Evolutionary conservation across 2,113 vertebrate genomes (phyloP).

Genomic region (Prinia subflava): DNA sequence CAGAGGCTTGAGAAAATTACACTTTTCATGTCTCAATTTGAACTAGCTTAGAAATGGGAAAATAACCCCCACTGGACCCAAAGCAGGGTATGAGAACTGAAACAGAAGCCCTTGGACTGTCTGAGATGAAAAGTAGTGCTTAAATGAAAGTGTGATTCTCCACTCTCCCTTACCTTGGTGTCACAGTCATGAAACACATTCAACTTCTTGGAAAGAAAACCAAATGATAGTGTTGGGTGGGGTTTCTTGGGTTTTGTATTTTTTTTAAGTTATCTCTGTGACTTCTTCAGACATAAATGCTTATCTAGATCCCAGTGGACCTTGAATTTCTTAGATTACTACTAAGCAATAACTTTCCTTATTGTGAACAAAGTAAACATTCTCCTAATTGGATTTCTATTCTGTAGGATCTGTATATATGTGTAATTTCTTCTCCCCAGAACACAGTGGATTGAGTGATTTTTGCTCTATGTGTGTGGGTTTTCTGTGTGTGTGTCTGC

Average conservation of each 20-base stretch:
- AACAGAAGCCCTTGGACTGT: neutral
- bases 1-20: neutral
- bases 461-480: neutral
- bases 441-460: neutral
- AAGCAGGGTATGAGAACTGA: neutral
- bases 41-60: neutral
- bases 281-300: neutral
- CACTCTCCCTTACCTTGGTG: neutral
- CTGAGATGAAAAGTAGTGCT: neutral
- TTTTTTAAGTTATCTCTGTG: neutral
- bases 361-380: constrained; percentile 39
- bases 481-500: neutral
- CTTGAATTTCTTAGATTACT: constrained; percentile 15
- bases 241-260: too few relatives aligned
- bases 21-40: neutral
- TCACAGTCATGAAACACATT: neutral
- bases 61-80: neutral
- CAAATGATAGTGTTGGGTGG: rapidly evolving
- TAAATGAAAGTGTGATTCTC: neutral
- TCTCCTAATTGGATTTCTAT: neutral
- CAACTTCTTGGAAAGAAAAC: neutral
- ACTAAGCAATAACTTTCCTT: constrained; percentile 16
- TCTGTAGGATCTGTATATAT: neutral
- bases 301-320: neutral
- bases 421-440: neutral